Conservation (phyloP, 2,113 vertebrate species). For the Asarcornis scutulata region DNA sequence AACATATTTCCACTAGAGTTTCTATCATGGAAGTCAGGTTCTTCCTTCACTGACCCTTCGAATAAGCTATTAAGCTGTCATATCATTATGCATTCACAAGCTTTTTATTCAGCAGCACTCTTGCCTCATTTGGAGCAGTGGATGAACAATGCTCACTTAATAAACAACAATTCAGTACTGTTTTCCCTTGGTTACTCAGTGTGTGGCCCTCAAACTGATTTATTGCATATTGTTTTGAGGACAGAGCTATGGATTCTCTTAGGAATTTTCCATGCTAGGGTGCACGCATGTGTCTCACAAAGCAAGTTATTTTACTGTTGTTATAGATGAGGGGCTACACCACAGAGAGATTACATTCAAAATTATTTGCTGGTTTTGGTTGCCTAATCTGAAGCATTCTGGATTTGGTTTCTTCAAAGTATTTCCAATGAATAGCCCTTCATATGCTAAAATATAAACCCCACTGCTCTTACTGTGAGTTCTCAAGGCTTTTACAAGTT, state of each 20-base stretch:
- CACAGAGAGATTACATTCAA: background rate
- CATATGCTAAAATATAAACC: background rate
- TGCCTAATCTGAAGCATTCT: constrained; percentile 6
- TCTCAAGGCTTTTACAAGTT: background rate
- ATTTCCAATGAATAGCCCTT: background rate
- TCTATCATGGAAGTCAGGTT: background rate
- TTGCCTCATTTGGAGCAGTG: background rate
- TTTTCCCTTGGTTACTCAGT: constrained; percentile 17
- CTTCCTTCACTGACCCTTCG: background rate
- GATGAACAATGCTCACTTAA: background rate
- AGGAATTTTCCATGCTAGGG: constrained; percentile 7
- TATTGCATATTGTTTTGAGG: constrained; percentile 53
- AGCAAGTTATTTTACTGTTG: constrained; percentile 3
- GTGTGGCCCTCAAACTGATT: constrained; percentile 52
- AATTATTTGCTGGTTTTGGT: constrained; percentile 28
- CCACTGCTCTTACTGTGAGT: background rate
- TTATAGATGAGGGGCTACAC: background rate
- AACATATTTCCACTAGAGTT: background rate
- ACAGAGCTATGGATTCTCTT: constrained; percentile 3
- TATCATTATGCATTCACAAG: background rate
- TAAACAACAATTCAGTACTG: background rate
- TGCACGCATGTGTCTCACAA: background rate
- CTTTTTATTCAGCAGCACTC: background rate
- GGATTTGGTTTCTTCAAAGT: background rate
- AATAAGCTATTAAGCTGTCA: background rate